These are phyloP conservation scores for Calameuta pallipes DNA, from an alignment of 2,888 invertebrate genomes.

Conservation along the genomic window DNA sequence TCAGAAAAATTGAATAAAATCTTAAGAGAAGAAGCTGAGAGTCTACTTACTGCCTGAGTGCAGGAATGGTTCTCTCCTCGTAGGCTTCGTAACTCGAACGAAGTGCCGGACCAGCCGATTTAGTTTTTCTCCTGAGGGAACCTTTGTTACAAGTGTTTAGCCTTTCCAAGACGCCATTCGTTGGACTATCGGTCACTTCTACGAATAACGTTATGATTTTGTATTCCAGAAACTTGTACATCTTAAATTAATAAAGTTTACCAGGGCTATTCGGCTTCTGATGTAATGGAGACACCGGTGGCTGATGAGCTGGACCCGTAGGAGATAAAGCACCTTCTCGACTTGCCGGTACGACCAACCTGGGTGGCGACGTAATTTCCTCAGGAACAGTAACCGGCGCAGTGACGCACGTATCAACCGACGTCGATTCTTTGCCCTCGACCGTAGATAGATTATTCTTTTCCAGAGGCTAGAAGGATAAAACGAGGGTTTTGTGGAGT, in stretches of 20 bases:
- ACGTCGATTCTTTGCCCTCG: conserved; percentile 50
- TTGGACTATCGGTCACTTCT: conserved; percentile 68
- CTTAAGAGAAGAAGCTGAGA: conserved; percentile 18
- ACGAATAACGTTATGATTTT: neutral
- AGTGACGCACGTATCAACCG: conserved; percentile 41
- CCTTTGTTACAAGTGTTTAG: conserved; percentile 65
- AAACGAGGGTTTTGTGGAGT: neutral
- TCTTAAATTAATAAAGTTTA: conserved; percentile 27
- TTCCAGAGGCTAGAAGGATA: conserved; percentile 50
- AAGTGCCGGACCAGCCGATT: conserved; percentile 59
- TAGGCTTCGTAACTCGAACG: conserved; percentile 84
- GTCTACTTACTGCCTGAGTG: conserved; percentile 81
- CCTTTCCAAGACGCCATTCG: conserved; percentile 62
- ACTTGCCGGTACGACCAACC: conserved; percentile 54
- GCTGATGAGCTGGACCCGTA: conserved; percentile 63
- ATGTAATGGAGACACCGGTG: conserved; percentile 69
- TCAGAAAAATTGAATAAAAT: neutral
- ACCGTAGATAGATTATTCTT: conserved; percentile 55
- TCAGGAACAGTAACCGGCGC: conserved; percentile 41
- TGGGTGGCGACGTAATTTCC: conserved; percentile 54
- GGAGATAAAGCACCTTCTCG: conserved; percentile 67
- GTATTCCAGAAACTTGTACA: neutral
- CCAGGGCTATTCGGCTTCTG: conserved; percentile 68
- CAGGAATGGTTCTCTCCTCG: conserved; percentile 86
- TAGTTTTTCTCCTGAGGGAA: conserved; percentile 72